Evolutionary conservation across 2,113 vertebrate species (phyloP).

Genomic region (Rhadina sibilatrix): DNA sequence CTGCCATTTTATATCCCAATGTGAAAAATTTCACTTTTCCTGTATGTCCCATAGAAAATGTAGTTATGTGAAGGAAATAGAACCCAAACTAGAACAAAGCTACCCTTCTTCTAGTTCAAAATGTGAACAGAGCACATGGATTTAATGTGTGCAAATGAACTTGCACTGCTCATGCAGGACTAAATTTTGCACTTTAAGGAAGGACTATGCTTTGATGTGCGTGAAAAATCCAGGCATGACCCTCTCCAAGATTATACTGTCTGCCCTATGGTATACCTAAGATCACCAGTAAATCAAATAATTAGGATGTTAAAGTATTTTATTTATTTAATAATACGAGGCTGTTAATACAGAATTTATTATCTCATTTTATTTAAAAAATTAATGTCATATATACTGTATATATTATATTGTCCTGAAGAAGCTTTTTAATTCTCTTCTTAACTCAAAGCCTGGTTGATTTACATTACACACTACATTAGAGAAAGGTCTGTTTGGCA

Average conservation of each 20-base stretch:
- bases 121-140: not conserved
- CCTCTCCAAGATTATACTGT: not conserved
- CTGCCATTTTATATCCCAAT: not conserved
- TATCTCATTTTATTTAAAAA: not conserved
- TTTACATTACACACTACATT: not conserved
- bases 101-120: not conserved
- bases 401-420: not conserved
- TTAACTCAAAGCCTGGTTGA: not conserved
- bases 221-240: not conserved
- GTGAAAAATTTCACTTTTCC: not conserved
- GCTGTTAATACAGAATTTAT: not conserved
- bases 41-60: not conserved
- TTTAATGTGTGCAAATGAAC: not conserved
- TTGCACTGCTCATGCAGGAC: not conserved
- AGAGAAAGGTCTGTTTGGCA: not conserved
- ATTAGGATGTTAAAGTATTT: not conserved
- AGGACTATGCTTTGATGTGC: not conserved
- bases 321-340: not conserved
- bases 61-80: not conserved
- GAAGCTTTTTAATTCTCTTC: not conserved
- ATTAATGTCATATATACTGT: not conserved
- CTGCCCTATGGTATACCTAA: not conserved
- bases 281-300: not conserved
- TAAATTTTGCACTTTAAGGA: not conserved
- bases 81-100: not conserved